phyloP scores from a whole-genome alignment of 2,888 invertebrate genomes.

The Parelbella ahira region DNA sequence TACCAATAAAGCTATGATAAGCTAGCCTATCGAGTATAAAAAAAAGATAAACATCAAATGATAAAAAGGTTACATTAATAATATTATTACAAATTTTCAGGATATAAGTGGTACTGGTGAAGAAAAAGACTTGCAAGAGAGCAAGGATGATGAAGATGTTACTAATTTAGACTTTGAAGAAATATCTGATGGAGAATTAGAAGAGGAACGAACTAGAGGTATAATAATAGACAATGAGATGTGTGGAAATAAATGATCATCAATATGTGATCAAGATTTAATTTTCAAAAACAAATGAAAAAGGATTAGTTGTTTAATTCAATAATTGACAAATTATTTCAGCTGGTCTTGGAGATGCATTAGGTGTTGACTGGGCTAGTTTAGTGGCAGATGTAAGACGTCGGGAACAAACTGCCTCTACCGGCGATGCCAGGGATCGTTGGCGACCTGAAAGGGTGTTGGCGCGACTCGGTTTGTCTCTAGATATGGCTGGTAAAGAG shows the following conservation, averaged over 20 bases:
- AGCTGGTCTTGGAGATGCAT: conserved; percentile 91
- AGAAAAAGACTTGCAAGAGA: conserved; percentile 73
- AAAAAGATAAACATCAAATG: no score
- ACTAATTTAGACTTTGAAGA: conserved; percentile 92
- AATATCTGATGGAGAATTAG: conserved; percentile 93
- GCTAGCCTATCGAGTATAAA: no score
- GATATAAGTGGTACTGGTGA: conserved; percentile 66
- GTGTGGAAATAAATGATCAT: no score
- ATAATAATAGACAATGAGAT: no score
- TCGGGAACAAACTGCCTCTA: conserved; percentile 71
- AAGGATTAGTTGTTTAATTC: no score
- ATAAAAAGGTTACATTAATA: no score
- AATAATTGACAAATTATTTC: conserved; percentile 13
- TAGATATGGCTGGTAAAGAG: conserved; percentile 86
- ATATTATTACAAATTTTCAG: no score
- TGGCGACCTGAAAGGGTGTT: conserved; percentile 91
- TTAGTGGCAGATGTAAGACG: conserved; percentile 88
- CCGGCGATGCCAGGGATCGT: conserved; percentile 84
- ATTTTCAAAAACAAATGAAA: no score
- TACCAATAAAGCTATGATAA: no score
- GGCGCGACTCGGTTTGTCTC: conserved; percentile 89
- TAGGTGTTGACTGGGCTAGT: conserved; percentile 97
- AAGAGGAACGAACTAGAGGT: conserved; percentile 86
- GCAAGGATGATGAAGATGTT: conserved; percentile 85
- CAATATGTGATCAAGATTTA: no score